A percentile compares a stretch with the other conserved stretches of the same genome.
Conservation (phyloP, 2,113 vertebrate genomes). For the Oreotragus oreotragus region DNA sequence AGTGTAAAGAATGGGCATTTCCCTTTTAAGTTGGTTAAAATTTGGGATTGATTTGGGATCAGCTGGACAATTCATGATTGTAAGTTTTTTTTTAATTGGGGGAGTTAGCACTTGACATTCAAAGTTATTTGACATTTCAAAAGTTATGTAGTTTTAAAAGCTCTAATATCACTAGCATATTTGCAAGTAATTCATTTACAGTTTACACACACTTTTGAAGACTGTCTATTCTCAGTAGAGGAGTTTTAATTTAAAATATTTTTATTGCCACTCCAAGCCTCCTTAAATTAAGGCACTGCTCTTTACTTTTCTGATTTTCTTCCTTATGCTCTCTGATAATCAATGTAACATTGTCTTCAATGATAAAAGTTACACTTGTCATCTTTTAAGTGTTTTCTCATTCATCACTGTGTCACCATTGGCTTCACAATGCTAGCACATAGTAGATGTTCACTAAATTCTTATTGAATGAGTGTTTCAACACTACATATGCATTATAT, state of each 20-base stretch:
- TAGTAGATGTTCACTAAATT: background rate
- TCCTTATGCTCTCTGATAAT: background rate
- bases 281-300: constrained; percentile 28
- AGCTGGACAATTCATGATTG: background rate
- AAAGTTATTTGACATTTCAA: constrained; percentile 47
- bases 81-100: background rate
- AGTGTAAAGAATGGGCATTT: background rate
- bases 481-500: fast-evolving
- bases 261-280: background rate
- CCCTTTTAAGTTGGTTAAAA: background rate
- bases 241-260: constrained; percentile 59
- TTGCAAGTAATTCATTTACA: constrained; percentile 36
- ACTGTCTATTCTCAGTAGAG: constrained; percentile 44
- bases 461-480: background rate
- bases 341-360: background rate
- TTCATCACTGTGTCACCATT: background rate
- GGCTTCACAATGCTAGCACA: background rate
- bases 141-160: constrained; percentile 46
- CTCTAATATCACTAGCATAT: constrained; percentile 23
- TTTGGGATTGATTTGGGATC: background rate
- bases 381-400: background rate
- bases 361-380: background rate
- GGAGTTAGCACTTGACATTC: constrained; percentile 10
- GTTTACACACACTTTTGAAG: constrained; percentile 36
- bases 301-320: background rate